phyloP scores from a whole-genome alignment of 2,113 vertebrate genomes.

The Pterocles orientalis region DNA sequence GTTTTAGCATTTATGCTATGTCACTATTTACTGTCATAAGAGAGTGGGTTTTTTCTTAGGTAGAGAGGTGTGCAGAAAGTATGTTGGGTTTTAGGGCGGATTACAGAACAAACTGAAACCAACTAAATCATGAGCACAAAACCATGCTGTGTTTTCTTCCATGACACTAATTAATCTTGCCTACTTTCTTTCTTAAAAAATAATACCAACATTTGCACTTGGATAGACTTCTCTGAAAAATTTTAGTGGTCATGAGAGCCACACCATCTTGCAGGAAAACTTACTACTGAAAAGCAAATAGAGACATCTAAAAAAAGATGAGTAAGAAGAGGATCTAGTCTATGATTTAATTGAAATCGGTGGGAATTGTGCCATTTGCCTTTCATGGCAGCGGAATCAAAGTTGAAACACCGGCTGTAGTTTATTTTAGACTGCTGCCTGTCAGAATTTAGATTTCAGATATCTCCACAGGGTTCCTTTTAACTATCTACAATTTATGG shows the following conservation, averaged over 20 bases:
- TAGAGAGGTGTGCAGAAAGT: not conserved
- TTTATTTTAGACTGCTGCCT: constrained; percentile 51
- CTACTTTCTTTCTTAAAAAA: not conserved
- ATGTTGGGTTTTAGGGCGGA: not conserved
- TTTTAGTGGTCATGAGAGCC: not conserved
- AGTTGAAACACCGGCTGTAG: constrained; percentile 29
- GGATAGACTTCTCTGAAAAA: not conserved
- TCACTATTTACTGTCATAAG: not conserved
- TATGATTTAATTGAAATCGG: constrained; percentile 44
- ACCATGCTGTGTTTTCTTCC: not conserved
- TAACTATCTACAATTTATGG: constrained; percentile 14
- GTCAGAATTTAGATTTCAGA: constrained; percentile 32
- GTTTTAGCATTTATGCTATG: not conserved
- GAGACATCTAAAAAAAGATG: constrained; percentile 2
- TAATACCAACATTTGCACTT: not conserved
- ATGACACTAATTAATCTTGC: not conserved
- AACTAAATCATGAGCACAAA: not conserved
- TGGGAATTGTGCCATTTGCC: constrained; percentile 55
- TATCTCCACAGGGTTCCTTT: constrained; percentile 11
- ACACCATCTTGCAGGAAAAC: not conserved
- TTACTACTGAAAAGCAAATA: constrained; percentile 1
- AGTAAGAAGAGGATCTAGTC: constrained; percentile 9
- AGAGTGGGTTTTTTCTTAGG: not conserved
- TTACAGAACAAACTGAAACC: not conserved
- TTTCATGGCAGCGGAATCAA: constrained; percentile 36